phyloP scores from a whole-genome alignment of 2,797 vertebrate species.

The Chloroceryle inda region DNA sequence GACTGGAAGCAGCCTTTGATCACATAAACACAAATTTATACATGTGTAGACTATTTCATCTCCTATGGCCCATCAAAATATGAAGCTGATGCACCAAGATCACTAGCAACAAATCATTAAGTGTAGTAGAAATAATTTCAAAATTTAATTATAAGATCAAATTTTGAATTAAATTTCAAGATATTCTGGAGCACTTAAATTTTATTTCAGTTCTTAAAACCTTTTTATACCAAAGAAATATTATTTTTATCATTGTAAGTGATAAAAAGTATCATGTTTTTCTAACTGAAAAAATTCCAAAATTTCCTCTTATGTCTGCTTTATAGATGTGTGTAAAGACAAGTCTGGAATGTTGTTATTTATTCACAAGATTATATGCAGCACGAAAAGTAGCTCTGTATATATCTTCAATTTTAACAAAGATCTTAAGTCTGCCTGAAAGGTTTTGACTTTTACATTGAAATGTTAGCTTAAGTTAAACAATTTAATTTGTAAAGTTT shows the following conservation, averaged over 20 bases:
- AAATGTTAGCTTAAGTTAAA: not conserved
- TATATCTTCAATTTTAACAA: not conserved
- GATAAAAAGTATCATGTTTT: not conserved
- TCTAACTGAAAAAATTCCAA: not conserved
- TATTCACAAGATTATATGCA: not conserved
- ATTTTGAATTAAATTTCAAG: not conserved
- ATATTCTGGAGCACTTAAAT: not conserved
- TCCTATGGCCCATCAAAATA: not conserved
- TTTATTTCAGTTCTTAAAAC: not conserved
- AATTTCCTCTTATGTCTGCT: not conserved
- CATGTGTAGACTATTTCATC: not conserved
- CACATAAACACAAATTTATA: not conserved
- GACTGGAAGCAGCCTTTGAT: slow-evolving; percentile 39
- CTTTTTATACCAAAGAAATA: not conserved
- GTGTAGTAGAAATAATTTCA: not conserved
- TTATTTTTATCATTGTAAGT: not conserved
- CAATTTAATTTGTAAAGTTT: not conserved
- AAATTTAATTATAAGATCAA: not conserved
- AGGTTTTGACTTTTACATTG: not conserved
- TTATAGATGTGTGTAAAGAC: not conserved
- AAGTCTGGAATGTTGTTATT: not conserved
- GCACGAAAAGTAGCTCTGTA: not conserved
- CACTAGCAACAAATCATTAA: not conserved
- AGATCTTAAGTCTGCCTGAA: not conserved
- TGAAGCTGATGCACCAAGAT: not conserved